Base-by-base conservation (phyloP, 2,797 vertebrate genomes). In the Epinephelus awoara region DNA sequence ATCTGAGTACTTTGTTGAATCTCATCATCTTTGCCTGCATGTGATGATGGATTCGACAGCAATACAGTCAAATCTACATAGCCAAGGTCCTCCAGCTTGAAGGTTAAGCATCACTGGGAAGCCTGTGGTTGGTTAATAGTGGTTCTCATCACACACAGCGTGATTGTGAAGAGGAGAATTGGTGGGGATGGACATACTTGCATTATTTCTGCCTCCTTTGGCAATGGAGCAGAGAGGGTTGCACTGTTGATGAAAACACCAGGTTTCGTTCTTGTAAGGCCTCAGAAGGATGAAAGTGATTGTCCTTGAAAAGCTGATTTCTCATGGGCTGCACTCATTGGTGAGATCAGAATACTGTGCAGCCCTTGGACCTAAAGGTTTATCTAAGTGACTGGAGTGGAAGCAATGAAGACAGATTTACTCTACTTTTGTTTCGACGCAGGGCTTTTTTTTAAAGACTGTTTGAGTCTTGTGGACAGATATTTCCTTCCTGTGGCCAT, bases 221-320 rank as follows among this genome's bases (percentile, higher is more conserved):
- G 44, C 42, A 15, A 10, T 4, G 17, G 55, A 0, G 65, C 57
- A 44, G 50, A 52, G 62, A 49, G 29, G 18, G 42, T 12, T 17
- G 59, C 7, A 13, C 52, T 59, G 81, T 18, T 80, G 85, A 82
- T 85, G 82, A 77, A 42, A 72, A 75, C 75, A 23, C 74, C 74
- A 50, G 76, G 52, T 70, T 77, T 47, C 67, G 49, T 59, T 77
- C 59, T 42, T 59, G 62, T 42, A 18, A 71, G 66, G 29, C 34
- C 78, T 84, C 68, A 5, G 63, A 25, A 13, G 52, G 61, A 76
- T 70, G 50, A 58, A 57, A 77, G 75, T 75, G 72, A 79, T 82
- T 84, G 87, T 54, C 90, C 89, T 88, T 84, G 85, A 80, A 72
- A 75, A 84, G 72, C 68, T 68, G 61, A 66, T 77, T 75, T 72